Percentiles rank a stretch among this genome's conserved stretches.
phyloP scores from a whole-genome alignment of 1,140 invertebrate species.

The Drosophila aff. region DNA sequence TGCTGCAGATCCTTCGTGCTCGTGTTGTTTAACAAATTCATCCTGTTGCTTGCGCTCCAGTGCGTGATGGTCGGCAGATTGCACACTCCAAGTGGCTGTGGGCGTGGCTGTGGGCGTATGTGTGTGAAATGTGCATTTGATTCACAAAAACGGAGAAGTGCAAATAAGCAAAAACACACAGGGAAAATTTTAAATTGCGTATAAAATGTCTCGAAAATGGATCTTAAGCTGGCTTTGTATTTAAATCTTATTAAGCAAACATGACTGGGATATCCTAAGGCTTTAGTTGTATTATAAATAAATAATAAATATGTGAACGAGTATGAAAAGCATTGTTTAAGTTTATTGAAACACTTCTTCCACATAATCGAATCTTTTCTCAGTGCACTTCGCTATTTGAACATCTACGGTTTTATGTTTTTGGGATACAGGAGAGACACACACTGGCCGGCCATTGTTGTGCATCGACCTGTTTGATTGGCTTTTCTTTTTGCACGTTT shows the following conservation, averaged over 20 bases:
- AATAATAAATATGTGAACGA: background rate
- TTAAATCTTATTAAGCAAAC: background rate
- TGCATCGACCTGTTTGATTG: conserved; percentile 83
- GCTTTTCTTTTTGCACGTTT: conserved; percentile 81
- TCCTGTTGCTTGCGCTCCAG: conserved; percentile 81
- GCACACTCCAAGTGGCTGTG: conserved; percentile 27
- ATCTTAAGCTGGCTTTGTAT: too few species aligned
- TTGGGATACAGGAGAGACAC: conserved; percentile 26
- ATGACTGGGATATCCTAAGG: background rate
- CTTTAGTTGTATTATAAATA: background rate
- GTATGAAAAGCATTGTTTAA: too few species aligned
- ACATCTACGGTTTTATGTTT: conserved; percentile 32
- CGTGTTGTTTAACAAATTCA: conserved; percentile 81
- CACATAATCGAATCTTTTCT: background rate
- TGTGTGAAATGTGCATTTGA: conserved; percentile 34
- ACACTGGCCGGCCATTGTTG: conserved; percentile 56
- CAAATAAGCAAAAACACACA: conserved; percentile 13
- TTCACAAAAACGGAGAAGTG: conserved; percentile 10
- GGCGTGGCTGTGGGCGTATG: conserved; percentile 17
- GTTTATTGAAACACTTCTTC: background rate
- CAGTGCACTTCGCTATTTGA: conserved; percentile 1
- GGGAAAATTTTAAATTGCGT: background rate
- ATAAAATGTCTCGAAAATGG: background rate
- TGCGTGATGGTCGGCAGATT: conserved; percentile 70
- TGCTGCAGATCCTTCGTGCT: conserved; percentile 51